phyloP scores from a whole-genome alignment of 2,888 invertebrate genomes.

The Oasisia sp. region DNA sequence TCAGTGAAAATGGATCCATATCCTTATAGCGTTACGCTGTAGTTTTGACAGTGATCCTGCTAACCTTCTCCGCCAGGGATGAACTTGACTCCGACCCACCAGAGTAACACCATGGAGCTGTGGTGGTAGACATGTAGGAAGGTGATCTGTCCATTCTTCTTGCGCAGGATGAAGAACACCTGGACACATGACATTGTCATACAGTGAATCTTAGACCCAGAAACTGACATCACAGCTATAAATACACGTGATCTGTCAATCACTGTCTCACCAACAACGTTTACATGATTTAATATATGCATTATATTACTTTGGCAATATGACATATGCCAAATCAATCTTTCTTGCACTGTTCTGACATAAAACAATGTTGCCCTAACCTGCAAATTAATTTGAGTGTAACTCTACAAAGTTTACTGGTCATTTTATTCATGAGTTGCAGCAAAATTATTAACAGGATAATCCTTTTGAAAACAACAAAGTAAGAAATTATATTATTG shows the following conservation, averaged over 20 bases:
- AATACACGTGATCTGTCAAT: neutral
- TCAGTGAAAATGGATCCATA: neutral
- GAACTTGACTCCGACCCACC: slow-evolving; percentile 61
- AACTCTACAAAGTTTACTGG: too few species aligned
- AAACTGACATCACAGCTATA: neutral
- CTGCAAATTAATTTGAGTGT: too few species aligned
- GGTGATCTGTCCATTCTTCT: slow-evolving; percentile 62
- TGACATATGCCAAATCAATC: too few species aligned
- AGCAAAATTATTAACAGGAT: neutral
- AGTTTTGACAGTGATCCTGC: neutral
- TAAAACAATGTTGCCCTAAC: too few species aligned
- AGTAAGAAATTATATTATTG: neutral
- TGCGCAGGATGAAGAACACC: slow-evolving; percentile 62
- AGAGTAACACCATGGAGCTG: slow-evolving; percentile 61
- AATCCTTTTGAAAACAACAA: neutral
- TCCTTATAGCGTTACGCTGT: neutral
- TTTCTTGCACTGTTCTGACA: too few species aligned
- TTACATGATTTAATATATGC: slow-evolving; percentile 12
- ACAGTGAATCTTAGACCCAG: neutral
- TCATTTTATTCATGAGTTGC: too few species aligned
- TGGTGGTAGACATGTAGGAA: slow-evolving; percentile 65
- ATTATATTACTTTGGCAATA: too few species aligned
- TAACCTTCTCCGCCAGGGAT: slow-evolving; percentile 18
- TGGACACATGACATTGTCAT: slow-evolving; percentile 34
- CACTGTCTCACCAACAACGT: neutral